Evolutionary conservation across 2,797 vertebrate genomes (phyloP).

Genomic region (Loris lydekkerianus): DNA sequence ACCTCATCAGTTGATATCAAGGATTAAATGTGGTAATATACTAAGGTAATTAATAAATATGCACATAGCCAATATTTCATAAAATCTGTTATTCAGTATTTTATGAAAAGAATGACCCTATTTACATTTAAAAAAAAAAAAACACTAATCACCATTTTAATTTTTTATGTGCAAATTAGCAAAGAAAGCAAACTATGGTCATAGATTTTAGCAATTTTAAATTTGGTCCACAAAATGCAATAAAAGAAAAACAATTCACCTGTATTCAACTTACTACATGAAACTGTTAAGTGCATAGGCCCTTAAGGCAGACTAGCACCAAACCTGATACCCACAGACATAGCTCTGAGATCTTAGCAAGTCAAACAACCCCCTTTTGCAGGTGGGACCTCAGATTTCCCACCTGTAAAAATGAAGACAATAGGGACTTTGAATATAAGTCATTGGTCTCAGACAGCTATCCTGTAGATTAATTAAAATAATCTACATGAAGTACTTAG

Average conservation of each 20-base stretch:
- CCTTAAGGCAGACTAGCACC: background rate
- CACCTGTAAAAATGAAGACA: background rate
- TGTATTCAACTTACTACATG: background rate
- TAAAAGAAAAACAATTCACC: slow-evolving; percentile 28
- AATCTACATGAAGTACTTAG: slow-evolving; percentile 8
- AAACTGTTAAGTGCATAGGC: background rate
- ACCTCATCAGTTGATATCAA: background rate
- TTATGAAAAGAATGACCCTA: slow-evolving; percentile 24
- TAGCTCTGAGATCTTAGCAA: background rate
- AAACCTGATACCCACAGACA: background rate
- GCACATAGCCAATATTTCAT: background rate
- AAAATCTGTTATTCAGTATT: slow-evolving; percentile 47
- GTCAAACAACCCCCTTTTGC: background rate
- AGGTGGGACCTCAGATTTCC: background rate
- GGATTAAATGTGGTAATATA: background rate
- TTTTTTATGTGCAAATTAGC: slow-evolving; percentile 52
- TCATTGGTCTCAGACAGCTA: background rate
- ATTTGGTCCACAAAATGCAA: background rate
- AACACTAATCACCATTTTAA: slow-evolving; percentile 45
- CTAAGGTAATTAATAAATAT: slow-evolving; percentile 3
- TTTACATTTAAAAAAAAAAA: slow-evolving; percentile 55
- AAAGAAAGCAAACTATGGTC: slow-evolving; percentile 2
- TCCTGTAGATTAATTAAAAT: background rate
- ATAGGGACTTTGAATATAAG: background rate
- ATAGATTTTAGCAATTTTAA: slow-evolving; percentile 1